A percentile compares a stretch with the other conserved stretches of the same genome.
phyloP scores from a whole-genome alignment of 2,888 invertebrate species.

The Meteorus cinctellus region DNA sequence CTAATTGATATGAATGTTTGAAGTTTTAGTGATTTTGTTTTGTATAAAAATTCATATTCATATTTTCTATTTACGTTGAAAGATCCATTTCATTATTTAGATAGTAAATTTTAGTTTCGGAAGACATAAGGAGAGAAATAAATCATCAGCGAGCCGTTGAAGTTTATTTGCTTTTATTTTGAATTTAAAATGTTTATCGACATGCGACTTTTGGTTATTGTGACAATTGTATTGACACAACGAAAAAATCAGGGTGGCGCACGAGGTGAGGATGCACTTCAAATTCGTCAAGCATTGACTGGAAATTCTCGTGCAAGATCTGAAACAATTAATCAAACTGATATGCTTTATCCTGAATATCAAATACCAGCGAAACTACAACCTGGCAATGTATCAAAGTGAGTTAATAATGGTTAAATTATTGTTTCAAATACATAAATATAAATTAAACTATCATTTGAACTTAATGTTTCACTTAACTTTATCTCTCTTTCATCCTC shows the following conservation, averaged over 20 bases:
- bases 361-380: constrained; percentile 69
- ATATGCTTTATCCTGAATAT: constrained; percentile 71
- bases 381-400: constrained; percentile 70
- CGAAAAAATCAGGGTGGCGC: constrained; percentile 48
- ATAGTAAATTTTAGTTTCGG: not conserved
- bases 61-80: not conserved
- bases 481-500: constrained; percentile 5
- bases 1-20: not conserved
- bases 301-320: constrained; percentile 59
- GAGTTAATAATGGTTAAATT: constrained; percentile 54
- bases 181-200: constrained; percentile 43
- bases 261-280: constrained; percentile 50
- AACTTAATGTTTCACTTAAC: too few relatives aligned
- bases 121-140: too few relatives aligned
- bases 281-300: constrained; percentile 31
- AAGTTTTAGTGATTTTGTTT: not conserved
- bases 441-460: too few relatives aligned
- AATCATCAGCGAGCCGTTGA: too few relatives aligned
- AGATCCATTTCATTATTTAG: not conserved
- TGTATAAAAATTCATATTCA: constrained; percentile 1
- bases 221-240: constrained; percentile 43
- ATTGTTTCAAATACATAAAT: not conserved
- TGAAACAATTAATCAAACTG: constrained; percentile 69
- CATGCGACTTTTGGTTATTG: constrained; percentile 37
- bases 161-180: not conserved